These are phyloP conservation scores for Acestrorhynchus altus DNA, from an alignment of 2,797 vertebrate genomes.

Conservation along the genomic window DNA sequence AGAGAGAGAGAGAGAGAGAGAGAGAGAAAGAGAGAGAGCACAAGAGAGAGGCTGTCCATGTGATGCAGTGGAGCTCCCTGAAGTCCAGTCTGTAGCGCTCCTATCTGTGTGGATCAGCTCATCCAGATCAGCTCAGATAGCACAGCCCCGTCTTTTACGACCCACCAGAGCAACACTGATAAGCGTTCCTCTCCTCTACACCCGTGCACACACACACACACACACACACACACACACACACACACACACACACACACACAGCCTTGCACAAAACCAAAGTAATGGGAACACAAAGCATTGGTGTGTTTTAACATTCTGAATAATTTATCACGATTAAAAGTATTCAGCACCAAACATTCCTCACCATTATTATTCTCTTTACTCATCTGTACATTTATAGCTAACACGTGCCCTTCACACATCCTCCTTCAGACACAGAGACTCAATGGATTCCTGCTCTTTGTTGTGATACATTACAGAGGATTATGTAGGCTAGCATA, in stretches of 20 bases:
- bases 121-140: constrained; percentile 52
- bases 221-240: background rate
- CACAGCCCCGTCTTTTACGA: constrained; percentile 28
- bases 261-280: background rate
- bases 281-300: background rate
- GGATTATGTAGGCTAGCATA: constrained; percentile 39
- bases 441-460: constrained; percentile 24
- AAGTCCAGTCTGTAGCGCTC: background rate
- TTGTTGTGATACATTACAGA: constrained; percentile 11
- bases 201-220: background rate
- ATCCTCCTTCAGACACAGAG: constrained; percentile 8
- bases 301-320: constrained; percentile 26
- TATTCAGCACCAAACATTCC: constrained; percentile 1
- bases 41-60: background rate
- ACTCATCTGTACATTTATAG: constrained; percentile 5
- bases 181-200: constrained; percentile 32
- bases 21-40: background rate
- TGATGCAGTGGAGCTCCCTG: constrained; percentile 21
- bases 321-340: constrained; percentile 12
- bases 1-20: background rate
- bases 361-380: constrained; percentile 17
- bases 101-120: constrained; percentile 49
- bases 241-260: background rate
- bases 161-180: constrained; percentile 48
- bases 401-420: background rate